Evolutionary conservation across 2,113 vertebrate genomes (phyloP).

Genomic region (Equus przewalskii): DNA sequence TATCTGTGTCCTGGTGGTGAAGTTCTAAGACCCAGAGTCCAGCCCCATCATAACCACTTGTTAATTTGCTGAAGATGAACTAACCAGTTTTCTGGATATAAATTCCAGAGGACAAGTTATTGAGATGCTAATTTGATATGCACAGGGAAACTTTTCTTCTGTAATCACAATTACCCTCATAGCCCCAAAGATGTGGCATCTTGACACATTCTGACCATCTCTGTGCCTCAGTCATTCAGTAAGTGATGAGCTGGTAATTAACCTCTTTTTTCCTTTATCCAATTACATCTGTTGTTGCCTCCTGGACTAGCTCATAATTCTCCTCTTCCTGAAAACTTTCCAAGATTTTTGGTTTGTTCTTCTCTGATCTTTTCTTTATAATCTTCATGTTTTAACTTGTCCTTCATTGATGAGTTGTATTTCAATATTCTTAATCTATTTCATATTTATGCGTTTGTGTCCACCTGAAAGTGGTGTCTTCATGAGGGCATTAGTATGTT

Average conservation of each 20-base stretch:
- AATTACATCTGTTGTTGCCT: background rate
- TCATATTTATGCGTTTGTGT: background rate
- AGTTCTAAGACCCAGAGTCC: background rate
- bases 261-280: background rate
- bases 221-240: background rate
- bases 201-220: background rate
- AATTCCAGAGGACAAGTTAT: background rate
- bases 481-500: background rate
- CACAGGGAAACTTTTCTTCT: background rate
- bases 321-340: background rate
- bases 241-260: background rate
- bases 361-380: background rate
- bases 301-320: background rate
- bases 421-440: background rate
- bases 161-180: background rate
- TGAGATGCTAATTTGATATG: background rate
- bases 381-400: background rate
- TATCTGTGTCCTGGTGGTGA: background rate
- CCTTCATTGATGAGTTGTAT: background rate
- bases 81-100: background rate
- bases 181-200: background rate
- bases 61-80: constrained; percentile 10
- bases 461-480: background rate
- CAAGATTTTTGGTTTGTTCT: background rate
- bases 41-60: background rate